Evolutionary conservation across 2,797 vertebrate genomes (phyloP), one percentile per base, ranked within the genome.

Genomic region (Parotocinclus haroldoi): DNA sequence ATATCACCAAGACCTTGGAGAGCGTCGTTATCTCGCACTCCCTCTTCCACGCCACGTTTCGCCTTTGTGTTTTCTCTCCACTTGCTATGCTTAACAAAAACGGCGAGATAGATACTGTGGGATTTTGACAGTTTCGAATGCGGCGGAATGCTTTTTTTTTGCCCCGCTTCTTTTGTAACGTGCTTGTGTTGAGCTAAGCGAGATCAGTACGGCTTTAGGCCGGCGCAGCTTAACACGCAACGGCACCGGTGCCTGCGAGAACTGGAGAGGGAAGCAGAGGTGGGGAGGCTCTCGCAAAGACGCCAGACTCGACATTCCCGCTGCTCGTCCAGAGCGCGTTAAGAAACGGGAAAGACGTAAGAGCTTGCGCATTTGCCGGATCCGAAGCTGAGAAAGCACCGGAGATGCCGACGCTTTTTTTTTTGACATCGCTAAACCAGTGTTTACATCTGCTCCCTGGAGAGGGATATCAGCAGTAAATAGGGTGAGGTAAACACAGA

Each of bases 141-240:
- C 60, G 59, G 44, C 37, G 14, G 62, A 67, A 44, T 17, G 18
- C 7, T 16, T 53, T 62, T 59, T 69, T 68, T 63, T n/a, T n/a
- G 27, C 27, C 70, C 63, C 74, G 60, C 72, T 77, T 70, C 74
- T 74, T 37, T 72, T 49, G 75, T 63, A 74, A 57, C 38, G 39
- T 88, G 84, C 88, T 86, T 88, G 80, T 84, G 85, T 88, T 86
- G 82, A 75, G 85, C 87, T 86, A 83, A 63, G 79, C 75, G 87
- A 27, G 84, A 85, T 89, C 86, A 84, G 85, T 71, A 44, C 63
- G 83, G 84, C 82, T 91, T n/a, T 87, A 88, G 78, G 67, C 78
- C 79, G 61, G 75, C 42, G 59, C 76, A 77, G 85, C 79, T 80
- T 72, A 77, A 65, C 67, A 64, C 51, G 27, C 27, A n/a, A 57